Evolutionary conservation across 1,140 invertebrate genomes (phyloP).

Genomic region (Pseudomyrmex pallidus): DNA sequence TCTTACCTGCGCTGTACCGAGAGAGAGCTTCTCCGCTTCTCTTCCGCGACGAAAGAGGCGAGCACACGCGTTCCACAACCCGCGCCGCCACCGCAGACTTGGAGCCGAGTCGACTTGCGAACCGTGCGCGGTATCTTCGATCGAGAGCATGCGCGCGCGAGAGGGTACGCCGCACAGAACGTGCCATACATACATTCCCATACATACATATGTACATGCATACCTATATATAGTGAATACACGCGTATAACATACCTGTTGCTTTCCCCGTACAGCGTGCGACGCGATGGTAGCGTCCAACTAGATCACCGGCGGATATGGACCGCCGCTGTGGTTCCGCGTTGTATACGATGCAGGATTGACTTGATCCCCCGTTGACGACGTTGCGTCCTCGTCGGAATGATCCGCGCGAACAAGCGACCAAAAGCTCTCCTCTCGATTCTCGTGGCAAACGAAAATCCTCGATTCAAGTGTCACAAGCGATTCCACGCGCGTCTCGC

Average conservation of each 20-base stretch:
- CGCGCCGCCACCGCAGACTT: constrained; percentile 4
- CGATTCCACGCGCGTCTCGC: constrained; percentile 38
- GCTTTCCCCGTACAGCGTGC: constrained; percentile 63
- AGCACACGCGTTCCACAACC: constrained; percentile 31
- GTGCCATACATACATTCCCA: constrained; percentile 11
- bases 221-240: constrained; percentile 23
- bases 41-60: constrained; percentile 69
- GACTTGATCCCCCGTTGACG: constrained; percentile 1
- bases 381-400: no score
- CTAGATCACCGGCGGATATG: constrained; percentile 21
- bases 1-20: constrained; percentile 47
- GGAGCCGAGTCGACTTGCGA: constrained; percentile 4
- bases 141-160: constrained; percentile 70
- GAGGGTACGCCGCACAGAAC: constrained; percentile 12
- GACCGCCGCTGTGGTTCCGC: not conserved
- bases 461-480: constrained; percentile 24
- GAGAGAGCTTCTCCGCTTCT: constrained; percentile 44
- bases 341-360: not conserved
- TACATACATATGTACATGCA: not conserved
- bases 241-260: constrained; percentile 69
- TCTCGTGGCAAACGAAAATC: not conserved
- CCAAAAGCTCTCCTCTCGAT: not conserved
- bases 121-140: constrained; percentile 63
- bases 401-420: not conserved
- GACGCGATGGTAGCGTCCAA: constrained; percentile 28